phyloP scores from a whole-genome alignment of 2,797 vertebrate genomes.

The Miichthys miiuy region DNA sequence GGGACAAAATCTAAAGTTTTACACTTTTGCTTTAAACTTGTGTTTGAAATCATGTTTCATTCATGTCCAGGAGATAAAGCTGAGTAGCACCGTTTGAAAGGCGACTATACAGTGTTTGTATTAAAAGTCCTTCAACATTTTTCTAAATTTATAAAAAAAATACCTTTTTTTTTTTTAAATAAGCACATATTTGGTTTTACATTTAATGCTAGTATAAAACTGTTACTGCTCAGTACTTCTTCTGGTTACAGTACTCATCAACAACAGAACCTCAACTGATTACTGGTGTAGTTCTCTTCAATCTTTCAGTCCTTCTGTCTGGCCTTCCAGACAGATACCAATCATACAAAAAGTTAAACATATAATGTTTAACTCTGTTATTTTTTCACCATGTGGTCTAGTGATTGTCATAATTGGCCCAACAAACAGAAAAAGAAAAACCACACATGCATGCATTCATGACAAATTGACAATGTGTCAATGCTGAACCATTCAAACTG shows the following conservation, averaged over 20 bases:
- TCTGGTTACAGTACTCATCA: not conserved
- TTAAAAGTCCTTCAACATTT: conserved; percentile 5
- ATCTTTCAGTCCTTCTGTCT: not conserved
- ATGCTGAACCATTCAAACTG: conserved; percentile 7
- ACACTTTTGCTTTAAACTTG: conserved; percentile 14
- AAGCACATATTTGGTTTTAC: not conserved
- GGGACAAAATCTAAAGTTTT: conserved; percentile 24
- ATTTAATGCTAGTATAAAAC: conserved; percentile 3
- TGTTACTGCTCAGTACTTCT: not conserved
- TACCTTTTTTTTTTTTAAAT: not conserved
- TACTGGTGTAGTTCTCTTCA: not conserved
- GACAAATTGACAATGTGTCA: not conserved
- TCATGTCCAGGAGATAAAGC: not conserved
- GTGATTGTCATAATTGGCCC: not conserved
- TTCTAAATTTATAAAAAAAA: conserved; percentile 8
- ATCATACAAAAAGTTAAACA: not conserved
- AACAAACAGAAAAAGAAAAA: conserved; percentile 7
- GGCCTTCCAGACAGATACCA: not conserved
- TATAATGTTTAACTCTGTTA: not conserved
- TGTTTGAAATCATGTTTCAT: conserved; percentile 13
- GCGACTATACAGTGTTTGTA: not conserved
- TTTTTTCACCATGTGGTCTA: not conserved
- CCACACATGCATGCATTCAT: not conserved
- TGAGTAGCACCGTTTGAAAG: not conserved
- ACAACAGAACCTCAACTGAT: not conserved